Conservation (phyloP, 2,888 invertebrate species). For the Resseliella maxima region DNA sequence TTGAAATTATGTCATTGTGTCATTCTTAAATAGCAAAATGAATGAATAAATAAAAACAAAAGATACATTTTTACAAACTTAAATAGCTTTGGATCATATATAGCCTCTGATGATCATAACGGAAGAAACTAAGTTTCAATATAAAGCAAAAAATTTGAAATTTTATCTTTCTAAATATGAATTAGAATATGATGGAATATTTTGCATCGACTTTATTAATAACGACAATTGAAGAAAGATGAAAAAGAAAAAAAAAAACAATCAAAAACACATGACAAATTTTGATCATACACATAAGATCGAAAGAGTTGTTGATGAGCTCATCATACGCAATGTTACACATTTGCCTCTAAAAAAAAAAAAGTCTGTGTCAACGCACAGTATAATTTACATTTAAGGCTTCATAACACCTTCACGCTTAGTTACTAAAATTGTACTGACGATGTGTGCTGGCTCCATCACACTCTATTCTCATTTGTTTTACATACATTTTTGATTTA, state of each 20-base stretch:
- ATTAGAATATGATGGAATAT: too few relatives aligned
- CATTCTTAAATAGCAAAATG: not conserved
- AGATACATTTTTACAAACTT: too few relatives aligned
- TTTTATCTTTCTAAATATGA: too few relatives aligned
- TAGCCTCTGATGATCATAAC: not conserved
- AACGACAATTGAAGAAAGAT: not conserved
- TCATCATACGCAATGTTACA: conserved; percentile 16
- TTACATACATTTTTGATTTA: not conserved
- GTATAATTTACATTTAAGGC: not conserved
- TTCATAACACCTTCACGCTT: not conserved
- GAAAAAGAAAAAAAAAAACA: too few relatives aligned
- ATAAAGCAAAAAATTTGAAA: not conserved
- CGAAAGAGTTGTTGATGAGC: not conserved
- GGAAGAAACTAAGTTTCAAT: not conserved
- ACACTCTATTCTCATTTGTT: too few relatives aligned
- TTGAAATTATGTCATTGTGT: conserved; percentile 5
- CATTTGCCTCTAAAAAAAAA: not conserved
- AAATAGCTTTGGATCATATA: too few relatives aligned
- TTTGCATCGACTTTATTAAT: too few relatives aligned
- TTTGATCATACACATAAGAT: not conserved
- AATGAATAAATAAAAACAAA: too few relatives aligned
- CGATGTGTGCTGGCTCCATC: too few relatives aligned
- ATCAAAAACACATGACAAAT: not conserved
- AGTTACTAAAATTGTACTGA: not conserved
- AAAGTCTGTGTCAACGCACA: conserved; percentile 15